phyloP scores from a whole-genome alignment of 2,888 invertebrate species.

The Cinara cedri region DNA sequence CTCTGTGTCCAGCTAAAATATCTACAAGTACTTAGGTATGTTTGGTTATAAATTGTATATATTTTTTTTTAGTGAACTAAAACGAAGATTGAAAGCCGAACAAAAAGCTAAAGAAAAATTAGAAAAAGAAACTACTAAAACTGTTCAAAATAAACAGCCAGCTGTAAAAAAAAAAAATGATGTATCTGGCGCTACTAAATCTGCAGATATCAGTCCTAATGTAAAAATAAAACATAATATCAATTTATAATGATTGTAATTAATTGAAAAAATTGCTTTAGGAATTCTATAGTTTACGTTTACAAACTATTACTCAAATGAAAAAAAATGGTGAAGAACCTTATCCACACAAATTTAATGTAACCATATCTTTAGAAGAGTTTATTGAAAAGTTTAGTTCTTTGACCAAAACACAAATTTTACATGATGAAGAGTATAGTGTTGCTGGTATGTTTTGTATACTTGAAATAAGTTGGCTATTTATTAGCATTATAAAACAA shows the following conservation, averaged over 20 bases:
- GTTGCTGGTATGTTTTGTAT: conserved; percentile 72
- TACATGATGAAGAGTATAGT: conserved; percentile 72
- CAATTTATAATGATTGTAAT: not conserved
- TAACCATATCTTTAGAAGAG: conserved; percentile 83
- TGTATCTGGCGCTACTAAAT: conserved; percentile 62
- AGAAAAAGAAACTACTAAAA: conserved; percentile 68
- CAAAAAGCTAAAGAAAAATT: conserved; percentile 91
- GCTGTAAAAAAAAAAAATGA: conserved; percentile 62
- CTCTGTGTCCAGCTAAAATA: conserved; percentile 44
- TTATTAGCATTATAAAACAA: not conserved
- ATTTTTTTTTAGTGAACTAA: conserved; percentile 79
- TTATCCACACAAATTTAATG: conserved; percentile 97
- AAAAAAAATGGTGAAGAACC: conserved; percentile 80
- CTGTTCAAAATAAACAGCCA: conserved; percentile 65
- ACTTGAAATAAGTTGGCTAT: not conserved
- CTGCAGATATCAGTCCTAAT: conserved; percentile 90
- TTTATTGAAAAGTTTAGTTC: conserved; percentile 83
- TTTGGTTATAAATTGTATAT: conserved; percentile 1
- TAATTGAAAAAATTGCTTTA: conserved; percentile 60
- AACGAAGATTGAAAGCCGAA: conserved; percentile 88
- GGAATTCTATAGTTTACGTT: conserved; percentile 88
- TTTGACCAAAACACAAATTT: conserved; percentile 75
- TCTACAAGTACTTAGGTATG: not conserved
- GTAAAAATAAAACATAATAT: conserved; percentile 63
- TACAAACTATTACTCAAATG: conserved; percentile 78